phyloP scores from a whole-genome alignment of 2,888 invertebrate species.

The Crematogaster levior region DNA sequence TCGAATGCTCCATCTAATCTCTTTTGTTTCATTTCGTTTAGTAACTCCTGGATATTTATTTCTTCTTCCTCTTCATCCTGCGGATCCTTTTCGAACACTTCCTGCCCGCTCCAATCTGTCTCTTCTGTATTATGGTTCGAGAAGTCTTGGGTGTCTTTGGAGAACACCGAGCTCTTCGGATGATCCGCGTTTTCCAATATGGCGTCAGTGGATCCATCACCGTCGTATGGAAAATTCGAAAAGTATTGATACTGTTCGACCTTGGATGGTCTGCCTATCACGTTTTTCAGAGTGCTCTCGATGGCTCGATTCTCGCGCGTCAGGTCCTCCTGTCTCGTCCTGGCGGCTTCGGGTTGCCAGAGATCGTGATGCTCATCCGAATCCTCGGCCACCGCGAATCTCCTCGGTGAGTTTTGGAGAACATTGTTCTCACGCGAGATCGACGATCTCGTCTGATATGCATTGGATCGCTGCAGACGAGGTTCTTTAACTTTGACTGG shows the following conservation, averaged over 20 bases:
- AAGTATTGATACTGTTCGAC: constrained; percentile 39
- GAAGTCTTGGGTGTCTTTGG: background rate
- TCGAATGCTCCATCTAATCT: constrained; percentile 59
- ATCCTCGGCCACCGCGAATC: constrained; percentile 4
- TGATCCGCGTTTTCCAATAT: constrained; percentile 4
- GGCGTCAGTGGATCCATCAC: background rate
- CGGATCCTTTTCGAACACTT: constrained; percentile 16
- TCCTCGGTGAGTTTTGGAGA: constrained; percentile 23
- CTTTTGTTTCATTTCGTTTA: constrained; percentile 71
- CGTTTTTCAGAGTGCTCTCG: constrained; percentile 63
- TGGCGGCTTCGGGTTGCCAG: background rate
- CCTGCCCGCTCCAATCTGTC: constrained; percentile 11
- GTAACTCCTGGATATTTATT: constrained; percentile 64
- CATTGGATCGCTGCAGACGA: constrained; percentile 6
- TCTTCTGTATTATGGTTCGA: constrained; percentile 16
- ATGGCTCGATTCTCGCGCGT: constrained; percentile 70
- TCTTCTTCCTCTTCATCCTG: background rate
- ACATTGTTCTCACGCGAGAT: background rate
- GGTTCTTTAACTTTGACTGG: constrained; percentile 38
- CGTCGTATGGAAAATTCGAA: constrained; percentile 24
- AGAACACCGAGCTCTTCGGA: background rate
- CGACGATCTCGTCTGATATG: constrained; percentile 6
- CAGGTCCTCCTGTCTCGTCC: constrained; percentile 25
- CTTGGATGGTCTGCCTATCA: constrained; percentile 6
- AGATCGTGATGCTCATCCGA: background rate